Percentiles rank a stretch among this genome's conserved stretches.
Evolutionary conservation across 2,113 vertebrate species (phyloP).

Genomic region (Mesoclemmys tuberculata): DNA sequence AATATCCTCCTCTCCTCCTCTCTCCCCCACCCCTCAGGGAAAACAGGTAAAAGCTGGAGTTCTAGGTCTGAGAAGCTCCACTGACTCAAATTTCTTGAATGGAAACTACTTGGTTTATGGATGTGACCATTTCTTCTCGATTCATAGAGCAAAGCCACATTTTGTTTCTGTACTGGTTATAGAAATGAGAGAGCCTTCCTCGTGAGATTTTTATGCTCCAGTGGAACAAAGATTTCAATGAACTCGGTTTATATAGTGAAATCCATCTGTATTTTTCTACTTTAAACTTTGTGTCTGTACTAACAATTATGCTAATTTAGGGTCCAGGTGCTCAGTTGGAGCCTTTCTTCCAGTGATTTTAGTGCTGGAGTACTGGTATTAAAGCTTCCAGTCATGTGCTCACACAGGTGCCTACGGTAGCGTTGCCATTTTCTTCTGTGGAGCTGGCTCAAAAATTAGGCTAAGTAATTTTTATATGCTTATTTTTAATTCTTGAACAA

Average conservation of each 20-base stretch:
- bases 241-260: neutral
- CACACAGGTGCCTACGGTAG: neutral
- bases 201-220: neutral
- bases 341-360: neutral
- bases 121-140: neutral
- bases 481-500: conserved; percentile 31
- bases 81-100: neutral
- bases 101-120: neutral
- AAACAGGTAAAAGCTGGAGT: too few relatives aligned
- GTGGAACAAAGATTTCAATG: neutral
- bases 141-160: neutral
- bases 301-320: neutral
- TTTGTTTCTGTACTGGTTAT: neutral
- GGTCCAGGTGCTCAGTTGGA: neutral
- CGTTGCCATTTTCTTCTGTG: neutral
- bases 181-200: neutral
- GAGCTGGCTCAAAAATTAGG: neutral
- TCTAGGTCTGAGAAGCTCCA: too few relatives aligned
- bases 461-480: neutral
- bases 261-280: neutral
- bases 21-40: too few relatives aligned
- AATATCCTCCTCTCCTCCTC: neutral
- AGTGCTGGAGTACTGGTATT: neutral
- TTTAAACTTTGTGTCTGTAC: neutral
- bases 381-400: neutral